These are phyloP conservation scores for Eulemur rubriventer DNA, from an alignment of 2,797 vertebrate genomes.

Conservation along the genomic window DNA sequence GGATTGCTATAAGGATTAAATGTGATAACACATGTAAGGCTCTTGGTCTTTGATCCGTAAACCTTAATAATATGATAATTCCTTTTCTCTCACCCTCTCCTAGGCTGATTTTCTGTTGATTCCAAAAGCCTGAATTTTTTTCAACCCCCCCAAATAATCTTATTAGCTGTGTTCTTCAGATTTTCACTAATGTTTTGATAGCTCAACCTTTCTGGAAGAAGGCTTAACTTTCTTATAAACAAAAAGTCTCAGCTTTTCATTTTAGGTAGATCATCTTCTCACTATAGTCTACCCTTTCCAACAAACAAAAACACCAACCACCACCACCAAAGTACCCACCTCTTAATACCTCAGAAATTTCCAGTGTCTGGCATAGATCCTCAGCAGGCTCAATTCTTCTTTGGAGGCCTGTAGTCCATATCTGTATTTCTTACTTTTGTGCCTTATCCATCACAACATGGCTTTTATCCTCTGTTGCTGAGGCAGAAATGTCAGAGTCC, in stretches of 20 bases:
- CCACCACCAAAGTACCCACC: constrained; percentile 24
- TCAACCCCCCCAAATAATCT: background rate
- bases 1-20: background rate
- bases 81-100: background rate
- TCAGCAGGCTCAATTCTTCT: constrained; percentile 27
- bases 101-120: background rate
- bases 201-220: background rate
- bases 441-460: constrained; percentile 42
- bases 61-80: background rate
- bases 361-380: background rate
- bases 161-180: background rate
- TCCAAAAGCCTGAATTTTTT: background rate
- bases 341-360: constrained; percentile 29
- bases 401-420: constrained; percentile 24
- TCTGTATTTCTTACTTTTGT: constrained; percentile 14
- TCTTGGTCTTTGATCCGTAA: background rate
- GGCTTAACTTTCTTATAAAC: background rate
- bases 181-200: background rate
- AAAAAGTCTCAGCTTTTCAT: background rate
- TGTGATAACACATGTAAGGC: background rate
- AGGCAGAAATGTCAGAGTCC: constrained; percentile 40
- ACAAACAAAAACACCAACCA: background rate
- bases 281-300: background rate
- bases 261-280: background rate
- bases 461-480: constrained; percentile 49